Evolutionary conservation across 2,113 vertebrate species (phyloP).

Genomic region (Motacilla alba): DNA sequence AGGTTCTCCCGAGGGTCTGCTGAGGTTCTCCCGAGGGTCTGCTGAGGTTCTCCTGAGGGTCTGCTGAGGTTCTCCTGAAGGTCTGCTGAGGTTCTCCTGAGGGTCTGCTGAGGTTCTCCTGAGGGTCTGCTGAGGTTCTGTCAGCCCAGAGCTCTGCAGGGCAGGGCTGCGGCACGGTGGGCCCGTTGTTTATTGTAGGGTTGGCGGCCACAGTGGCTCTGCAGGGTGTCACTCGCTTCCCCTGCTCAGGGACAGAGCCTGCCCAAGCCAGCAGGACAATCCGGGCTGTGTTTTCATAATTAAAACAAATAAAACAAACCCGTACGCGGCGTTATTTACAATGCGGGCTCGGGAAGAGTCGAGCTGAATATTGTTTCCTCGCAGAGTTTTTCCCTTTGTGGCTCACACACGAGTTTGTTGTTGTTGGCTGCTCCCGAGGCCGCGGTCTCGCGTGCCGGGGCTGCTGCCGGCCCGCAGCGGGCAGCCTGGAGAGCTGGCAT

Average conservation of each 20-base stretch:
- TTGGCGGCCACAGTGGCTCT: not conserved
- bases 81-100: no score
- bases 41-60: no score
- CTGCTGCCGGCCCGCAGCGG: not conserved
- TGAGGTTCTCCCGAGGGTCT: no score
- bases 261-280: slow-evolving; percentile 26
- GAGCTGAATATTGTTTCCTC: slow-evolving; percentile 44
- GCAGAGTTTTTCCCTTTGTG: not conserved
- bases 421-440: slow-evolving; percentile 31
- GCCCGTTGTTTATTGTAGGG: not conserved
- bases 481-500: not conserved
- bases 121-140: no score
- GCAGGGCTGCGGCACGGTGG: not conserved
- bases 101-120: no score
- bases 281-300: slow-evolving; percentile 30
- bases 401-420: slow-evolving; percentile 38
- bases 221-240: not conserved
- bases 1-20: no score
- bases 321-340: not conserved
- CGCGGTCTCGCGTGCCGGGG: not conserved
- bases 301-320: slow-evolving; percentile 38
- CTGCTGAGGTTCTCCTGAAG: no score
- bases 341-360: not conserved
- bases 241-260: not conserved
- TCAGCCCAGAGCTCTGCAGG: not conserved